Evolutionary conservation across 2,888 invertebrate species (phyloP).

Genomic region (Nemurella pictetii): DNA sequence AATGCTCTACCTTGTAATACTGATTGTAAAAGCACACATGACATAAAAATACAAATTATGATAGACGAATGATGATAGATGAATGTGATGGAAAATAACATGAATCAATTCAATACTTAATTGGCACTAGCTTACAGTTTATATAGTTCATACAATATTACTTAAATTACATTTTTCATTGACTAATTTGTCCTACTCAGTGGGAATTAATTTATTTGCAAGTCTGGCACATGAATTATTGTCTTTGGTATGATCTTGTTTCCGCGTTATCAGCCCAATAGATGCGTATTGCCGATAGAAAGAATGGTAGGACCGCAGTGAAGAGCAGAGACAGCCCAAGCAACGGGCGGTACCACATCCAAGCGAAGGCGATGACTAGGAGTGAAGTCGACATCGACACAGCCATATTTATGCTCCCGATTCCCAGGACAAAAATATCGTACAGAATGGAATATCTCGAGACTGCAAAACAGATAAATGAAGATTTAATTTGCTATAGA

Average conservation of each 20-base stretch:
- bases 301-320: constrained; percentile 51
- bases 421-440: constrained; percentile 40
- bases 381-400: constrained; percentile 54
- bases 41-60: too few species aligned
- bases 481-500: background rate
- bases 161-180: background rate
- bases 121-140: too few species aligned
- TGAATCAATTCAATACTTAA: background rate
- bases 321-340: constrained; percentile 51
- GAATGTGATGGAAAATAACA: too few species aligned
- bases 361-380: constrained; percentile 53
- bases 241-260: background rate
- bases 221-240: background rate
- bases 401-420: constrained; percentile 55
- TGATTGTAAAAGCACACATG: too few species aligned
- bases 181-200: background rate
- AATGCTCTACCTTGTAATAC: too few species aligned
- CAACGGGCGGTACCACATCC: constrained; percentile 55
- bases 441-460: constrained; percentile 33
- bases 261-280: constrained; percentile 20
- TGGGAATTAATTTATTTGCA: background rate
- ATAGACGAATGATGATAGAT: too few species aligned
- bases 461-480: constrained; percentile 30
- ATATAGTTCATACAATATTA: background rate
- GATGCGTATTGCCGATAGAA: constrained; percentile 48